Evolutionary conservation across 2,113 vertebrate genomes (phyloP).

Genomic region (Harpagus bidentatus): DNA sequence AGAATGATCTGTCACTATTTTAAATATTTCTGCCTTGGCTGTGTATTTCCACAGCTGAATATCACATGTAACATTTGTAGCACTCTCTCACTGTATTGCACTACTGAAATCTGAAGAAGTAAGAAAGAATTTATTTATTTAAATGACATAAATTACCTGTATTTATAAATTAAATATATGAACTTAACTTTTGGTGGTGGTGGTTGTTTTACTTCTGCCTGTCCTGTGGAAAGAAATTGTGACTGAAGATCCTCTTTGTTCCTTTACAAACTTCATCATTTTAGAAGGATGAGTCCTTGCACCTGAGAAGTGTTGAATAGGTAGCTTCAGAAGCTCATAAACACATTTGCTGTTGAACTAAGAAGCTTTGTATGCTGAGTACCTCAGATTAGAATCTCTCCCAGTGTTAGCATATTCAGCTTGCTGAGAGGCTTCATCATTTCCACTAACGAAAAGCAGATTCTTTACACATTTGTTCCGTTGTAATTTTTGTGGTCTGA

Average conservation of each 20-base stretch:
- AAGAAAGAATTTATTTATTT: neutral
- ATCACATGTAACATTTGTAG: neutral
- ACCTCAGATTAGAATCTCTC: conserved; percentile 1
- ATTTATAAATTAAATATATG: neutral
- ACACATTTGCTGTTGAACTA: neutral
- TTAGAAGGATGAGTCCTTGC: neutral
- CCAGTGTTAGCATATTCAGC: neutral
- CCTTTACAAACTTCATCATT: neutral
- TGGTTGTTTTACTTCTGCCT: neutral
- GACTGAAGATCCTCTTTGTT: neutral
- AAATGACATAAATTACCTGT: neutral
- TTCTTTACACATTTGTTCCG: conserved; percentile 19
- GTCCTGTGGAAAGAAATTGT: neutral
- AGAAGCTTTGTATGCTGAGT: neutral
- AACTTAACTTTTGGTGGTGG: neutral
- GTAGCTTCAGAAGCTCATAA: neutral
- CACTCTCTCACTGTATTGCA: neutral
- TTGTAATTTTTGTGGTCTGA: conserved; percentile 50
- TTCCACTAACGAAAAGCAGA: conserved; percentile 33
- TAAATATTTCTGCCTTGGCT: neutral
- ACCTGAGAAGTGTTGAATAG: neutral
- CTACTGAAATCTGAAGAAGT: neutral
- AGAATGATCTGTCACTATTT: neutral
- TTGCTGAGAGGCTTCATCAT: conserved; percentile 12
- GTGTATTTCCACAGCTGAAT: neutral